Evolutionary conservation across 2,888 invertebrate species (phyloP).

Genomic region (Gymnosoma rotundatum): DNA sequence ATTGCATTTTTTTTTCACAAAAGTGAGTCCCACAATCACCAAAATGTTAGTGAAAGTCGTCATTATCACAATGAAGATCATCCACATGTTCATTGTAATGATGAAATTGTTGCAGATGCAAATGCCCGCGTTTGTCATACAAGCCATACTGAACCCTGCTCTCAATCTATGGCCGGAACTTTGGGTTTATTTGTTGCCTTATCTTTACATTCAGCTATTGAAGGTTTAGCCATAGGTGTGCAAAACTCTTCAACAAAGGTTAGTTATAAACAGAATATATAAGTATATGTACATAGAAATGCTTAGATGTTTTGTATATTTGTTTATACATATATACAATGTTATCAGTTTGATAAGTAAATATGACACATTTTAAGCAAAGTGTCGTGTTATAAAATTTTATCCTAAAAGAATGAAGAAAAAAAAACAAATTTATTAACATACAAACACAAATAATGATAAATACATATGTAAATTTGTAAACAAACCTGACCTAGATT

Average conservation of each 20-base stretch:
- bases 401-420: no score
- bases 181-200: slow-evolving; percentile 88
- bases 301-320: background rate
- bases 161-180: slow-evolving; percentile 85
- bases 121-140: slow-evolving; percentile 85
- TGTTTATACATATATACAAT: no score
- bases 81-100: slow-evolving; percentile 68
- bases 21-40: background rate
- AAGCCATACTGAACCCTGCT: slow-evolving; percentile 86
- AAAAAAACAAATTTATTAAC: no score
- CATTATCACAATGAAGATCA: slow-evolving; percentile 11
- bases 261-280: slow-evolving; percentile 50
- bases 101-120: slow-evolving; percentile 76
- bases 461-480: no score
- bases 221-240: slow-evolving; percentile 91
- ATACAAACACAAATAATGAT: no score
- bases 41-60: slow-evolving; percentile 6
- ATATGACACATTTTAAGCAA: no score
- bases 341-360: no score
- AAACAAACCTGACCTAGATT: no score
- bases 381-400: no score
- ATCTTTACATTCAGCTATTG: slow-evolving; percentile 89
- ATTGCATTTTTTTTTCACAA: background rate
- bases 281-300: no score
- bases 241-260: slow-evolving; percentile 87